These are phyloP conservation scores for Bombus terrestris DNA, from an alignment of 1,140 invertebrate genomes.

Conservation along the genomic window DNA sequence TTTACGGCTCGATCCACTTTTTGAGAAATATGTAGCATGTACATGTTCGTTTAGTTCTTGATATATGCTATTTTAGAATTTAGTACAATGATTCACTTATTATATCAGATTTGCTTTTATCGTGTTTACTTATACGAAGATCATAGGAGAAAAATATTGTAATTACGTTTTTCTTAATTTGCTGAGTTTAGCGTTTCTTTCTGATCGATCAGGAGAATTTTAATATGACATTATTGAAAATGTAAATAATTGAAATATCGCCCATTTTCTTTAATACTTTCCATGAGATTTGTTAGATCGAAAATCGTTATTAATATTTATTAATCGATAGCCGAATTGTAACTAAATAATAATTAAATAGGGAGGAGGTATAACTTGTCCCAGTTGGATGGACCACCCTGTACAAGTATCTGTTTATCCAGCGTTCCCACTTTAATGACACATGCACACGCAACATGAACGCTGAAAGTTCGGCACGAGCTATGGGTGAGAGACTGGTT, in stretches of 20 bases:
- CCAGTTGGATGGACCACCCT: background rate
- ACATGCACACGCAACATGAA: constrained; percentile 13
- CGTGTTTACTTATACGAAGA: too few species aligned
- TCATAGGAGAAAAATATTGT: too few species aligned
- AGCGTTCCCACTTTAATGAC: constrained; percentile 11
- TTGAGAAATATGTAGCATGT: background rate
- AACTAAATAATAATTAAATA: background rate
- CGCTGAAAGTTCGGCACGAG: constrained; percentile 64
- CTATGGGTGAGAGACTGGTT: constrained; percentile 64
- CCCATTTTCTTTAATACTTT: background rate
- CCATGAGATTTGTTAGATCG: background rate
- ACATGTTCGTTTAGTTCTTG: background rate
- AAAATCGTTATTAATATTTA: background rate
- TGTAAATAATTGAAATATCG: too few species aligned
- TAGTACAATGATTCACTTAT: too few species aligned
- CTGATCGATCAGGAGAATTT: too few species aligned
- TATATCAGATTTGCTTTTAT: too few species aligned
- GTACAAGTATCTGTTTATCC: background rate
- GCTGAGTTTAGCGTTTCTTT: too few species aligned
- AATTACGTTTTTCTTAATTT: too few species aligned
- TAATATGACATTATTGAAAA: too few species aligned
- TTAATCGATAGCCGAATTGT: background rate
- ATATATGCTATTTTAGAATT: too few species aligned
- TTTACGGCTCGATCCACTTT: background rate
- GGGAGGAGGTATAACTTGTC: background rate